These are phyloP conservation scores for Napeogenes inachia DNA, from an alignment of 2,888 invertebrate species.

Conservation along the genomic window DNA sequence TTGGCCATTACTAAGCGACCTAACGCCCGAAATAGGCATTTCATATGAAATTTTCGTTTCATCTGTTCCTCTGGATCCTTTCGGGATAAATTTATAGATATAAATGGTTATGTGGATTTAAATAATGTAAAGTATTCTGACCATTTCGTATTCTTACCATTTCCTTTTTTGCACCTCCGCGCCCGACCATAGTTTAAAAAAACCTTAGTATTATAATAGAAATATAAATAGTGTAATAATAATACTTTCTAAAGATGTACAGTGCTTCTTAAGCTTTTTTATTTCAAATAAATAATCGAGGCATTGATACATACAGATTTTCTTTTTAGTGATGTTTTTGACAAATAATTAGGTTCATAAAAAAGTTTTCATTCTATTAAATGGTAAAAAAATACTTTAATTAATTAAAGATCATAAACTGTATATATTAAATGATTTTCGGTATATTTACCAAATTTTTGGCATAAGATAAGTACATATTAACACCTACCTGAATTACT, in stretches of 20 bases:
- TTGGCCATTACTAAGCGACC: conserved; percentile 78
- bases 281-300: neutral
- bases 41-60: conserved; percentile 63
- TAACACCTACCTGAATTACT: no score
- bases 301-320: neutral
- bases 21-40: conserved; percentile 75
- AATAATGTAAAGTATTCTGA: no score
- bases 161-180: conserved; percentile 34
- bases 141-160: conserved; percentile 25
- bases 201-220: neutral
- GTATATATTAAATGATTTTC: no score
- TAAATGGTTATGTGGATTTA: no score
- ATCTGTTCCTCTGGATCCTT: conserved; percentile 62
- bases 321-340: no score
- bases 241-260: neutral
- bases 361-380: no score
- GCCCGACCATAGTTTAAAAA: conserved; percentile 24
- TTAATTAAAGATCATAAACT: no score
- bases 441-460: no score
- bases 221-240: neutral
- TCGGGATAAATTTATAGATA: conserved; percentile 5
- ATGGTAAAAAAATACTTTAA: no score
- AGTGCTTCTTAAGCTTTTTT: neutral
- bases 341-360: no score
- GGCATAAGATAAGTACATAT: no score